Conservation (phyloP, 1,140 invertebrate species). For the Stegodyphus dumicola region DNA sequence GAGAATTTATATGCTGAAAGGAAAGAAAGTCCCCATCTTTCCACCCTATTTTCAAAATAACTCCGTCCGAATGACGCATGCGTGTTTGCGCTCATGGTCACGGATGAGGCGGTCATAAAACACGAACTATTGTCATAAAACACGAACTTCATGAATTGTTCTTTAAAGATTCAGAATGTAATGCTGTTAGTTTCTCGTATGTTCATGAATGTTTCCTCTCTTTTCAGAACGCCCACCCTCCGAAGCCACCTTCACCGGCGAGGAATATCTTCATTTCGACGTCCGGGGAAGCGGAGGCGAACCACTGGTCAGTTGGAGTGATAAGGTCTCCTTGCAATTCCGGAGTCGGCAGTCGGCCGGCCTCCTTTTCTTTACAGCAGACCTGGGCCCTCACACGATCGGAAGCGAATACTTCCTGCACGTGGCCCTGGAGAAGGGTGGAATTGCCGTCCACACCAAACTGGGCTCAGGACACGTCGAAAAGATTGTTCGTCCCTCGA, state of each 20-base stretch:
- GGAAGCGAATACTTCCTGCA: conserved; percentile 93
- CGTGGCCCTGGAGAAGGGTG: conserved; percentile 88
- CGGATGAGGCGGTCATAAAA: too few relatives aligned
- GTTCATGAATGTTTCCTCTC: conserved; percentile 39
- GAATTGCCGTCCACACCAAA: conserved; percentile 89
- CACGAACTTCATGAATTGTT: too few relatives aligned
- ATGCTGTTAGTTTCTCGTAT: too few relatives aligned
- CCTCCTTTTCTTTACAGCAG: conserved; percentile 80
- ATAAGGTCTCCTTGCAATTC: conserved; percentile 89
- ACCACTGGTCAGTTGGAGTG: conserved; percentile 87
- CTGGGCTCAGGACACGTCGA: conserved; percentile 87
- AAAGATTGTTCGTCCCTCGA: conserved; percentile 86
- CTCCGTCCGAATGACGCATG: too few relatives aligned
- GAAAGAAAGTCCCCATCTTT: too few relatives aligned
- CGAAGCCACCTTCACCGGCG: conserved; percentile 91
- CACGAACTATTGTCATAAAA: too few relatives aligned
- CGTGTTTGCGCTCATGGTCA: too few relatives aligned
- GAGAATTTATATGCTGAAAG: too few relatives aligned
- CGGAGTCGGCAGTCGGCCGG: conserved; percentile 91
- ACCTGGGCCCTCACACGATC: conserved; percentile 69
- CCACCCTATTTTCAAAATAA: too few relatives aligned
- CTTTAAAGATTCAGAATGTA: too few relatives aligned
- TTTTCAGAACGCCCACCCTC: conserved; percentile 89
- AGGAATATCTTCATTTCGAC: conserved; percentile 92
- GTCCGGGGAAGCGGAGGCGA: conserved; percentile 78